phyloP scores from a whole-genome alignment of 2,888 invertebrate species.

The Halictus ligatus region DNA sequence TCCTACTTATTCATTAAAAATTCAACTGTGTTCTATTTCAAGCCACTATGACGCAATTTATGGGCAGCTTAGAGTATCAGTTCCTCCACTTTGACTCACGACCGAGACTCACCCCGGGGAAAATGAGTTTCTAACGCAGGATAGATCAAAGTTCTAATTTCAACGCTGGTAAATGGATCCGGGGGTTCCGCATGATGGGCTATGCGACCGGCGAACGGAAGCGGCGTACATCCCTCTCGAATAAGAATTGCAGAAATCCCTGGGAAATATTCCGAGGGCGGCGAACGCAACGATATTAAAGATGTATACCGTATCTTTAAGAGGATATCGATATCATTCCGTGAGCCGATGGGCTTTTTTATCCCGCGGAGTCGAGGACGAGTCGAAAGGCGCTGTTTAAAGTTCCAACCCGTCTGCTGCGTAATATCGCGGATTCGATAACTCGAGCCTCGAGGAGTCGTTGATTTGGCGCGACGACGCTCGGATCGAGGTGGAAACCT shows the following conservation, averaged over 20 bases:
- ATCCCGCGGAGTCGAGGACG: background rate
- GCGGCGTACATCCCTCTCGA: slow-evolving; percentile 20
- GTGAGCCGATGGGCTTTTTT: slow-evolving; percentile 31
- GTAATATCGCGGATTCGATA: slow-evolving; percentile 58
- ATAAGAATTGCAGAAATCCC: slow-evolving; percentile 54
- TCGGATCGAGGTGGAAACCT: slow-evolving; percentile 19
- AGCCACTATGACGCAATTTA: background rate
- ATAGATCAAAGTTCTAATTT: slow-evolving; percentile 9
- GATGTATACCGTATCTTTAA: slow-evolving; percentile 55
- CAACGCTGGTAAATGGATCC: background rate
- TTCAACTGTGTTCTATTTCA: background rate
- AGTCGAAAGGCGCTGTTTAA: slow-evolving; percentile 38
- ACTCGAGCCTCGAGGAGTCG: slow-evolving; percentile 39
- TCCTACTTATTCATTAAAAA: background rate
- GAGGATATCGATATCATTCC: slow-evolving; percentile 56
- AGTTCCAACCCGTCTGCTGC: slow-evolving; percentile 30
- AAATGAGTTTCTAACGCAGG: background rate
- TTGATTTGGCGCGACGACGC: slow-evolving; percentile 37
- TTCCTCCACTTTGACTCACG: background rate
- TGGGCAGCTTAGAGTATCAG: background rate
- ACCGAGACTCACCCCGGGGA: background rate
- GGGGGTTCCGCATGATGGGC: background rate
- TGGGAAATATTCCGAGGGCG: slow-evolving; percentile 37
- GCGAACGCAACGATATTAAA: slow-evolving; percentile 52
- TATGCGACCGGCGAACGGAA: background rate